These are phyloP conservation scores for Pelosia muscerda DNA, from an alignment of 2,888 invertebrate species.

Conservation along the genomic window DNA sequence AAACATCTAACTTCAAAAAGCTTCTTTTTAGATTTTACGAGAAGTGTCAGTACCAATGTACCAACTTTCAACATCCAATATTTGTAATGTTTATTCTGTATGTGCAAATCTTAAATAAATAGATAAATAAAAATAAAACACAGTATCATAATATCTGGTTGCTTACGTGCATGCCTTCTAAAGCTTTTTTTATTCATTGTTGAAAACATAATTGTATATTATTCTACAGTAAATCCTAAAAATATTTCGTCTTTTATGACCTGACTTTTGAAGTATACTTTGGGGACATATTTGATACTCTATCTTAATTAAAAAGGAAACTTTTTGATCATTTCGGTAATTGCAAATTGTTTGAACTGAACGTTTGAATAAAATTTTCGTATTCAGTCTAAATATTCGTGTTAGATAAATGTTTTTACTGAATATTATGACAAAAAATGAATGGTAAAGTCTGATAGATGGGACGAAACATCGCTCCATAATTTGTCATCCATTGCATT, in stretches of 20 bases:
- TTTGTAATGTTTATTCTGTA: too few relatives aligned
- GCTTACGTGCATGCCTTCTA: background rate
- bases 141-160: background rate
- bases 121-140: too few relatives aligned
- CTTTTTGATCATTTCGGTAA: slow-evolving; percentile 24
- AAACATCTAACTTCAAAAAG: too few relatives aligned
- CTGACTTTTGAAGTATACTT: slow-evolving; percentile 12
- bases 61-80: too few relatives aligned
- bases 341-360: slow-evolving; percentile 23
- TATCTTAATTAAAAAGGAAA: slow-evolving; percentile 37
- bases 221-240: background rate
- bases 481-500: slow-evolving; percentile 64
- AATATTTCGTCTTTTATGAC: slow-evolving; percentile 5
- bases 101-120: too few relatives aligned
- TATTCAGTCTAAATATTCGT: slow-evolving; percentile 39
- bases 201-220: background rate
- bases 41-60: too few relatives aligned
- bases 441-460: slow-evolving; percentile 55
- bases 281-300: slow-evolving; percentile 26
- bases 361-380: slow-evolving; percentile 24
- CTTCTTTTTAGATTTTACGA: background rate
- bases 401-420: slow-evolving; percentile 50
- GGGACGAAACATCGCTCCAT: slow-evolving; percentile 50
- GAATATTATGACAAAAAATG: slow-evolving; percentile 62
- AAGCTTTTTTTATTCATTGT: background rate